phyloP scores from a whole-genome alignment of 2,113 vertebrate species.

The Chunga burmeisteri region DNA sequence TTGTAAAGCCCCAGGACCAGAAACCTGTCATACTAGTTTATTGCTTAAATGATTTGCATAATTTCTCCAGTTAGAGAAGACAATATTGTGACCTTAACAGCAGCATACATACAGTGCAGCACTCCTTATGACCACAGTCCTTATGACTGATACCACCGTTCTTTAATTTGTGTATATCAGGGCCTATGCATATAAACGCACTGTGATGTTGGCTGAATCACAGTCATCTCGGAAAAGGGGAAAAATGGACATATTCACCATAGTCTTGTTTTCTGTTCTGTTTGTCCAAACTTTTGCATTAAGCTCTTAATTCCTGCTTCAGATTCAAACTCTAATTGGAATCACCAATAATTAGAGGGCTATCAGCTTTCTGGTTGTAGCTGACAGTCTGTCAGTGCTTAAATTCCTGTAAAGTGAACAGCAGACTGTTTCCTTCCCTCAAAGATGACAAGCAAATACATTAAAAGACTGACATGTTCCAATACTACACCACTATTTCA shows the following conservation, averaged over 20 bases:
- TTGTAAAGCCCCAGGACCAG: neutral
- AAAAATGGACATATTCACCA: neutral
- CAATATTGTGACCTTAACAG: neutral
- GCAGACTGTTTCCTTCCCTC: neutral
- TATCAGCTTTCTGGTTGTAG: neutral
- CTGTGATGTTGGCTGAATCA: neutral
- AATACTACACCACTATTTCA: neutral
- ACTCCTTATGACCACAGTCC: neutral
- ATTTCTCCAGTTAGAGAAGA: neutral
- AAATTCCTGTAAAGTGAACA: neutral
- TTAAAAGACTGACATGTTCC: neutral
- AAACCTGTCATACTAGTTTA: neutral
- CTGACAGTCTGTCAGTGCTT: neutral
- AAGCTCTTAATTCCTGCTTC: neutral
- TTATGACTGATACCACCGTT: fast-evolving
- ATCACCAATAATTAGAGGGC: neutral
- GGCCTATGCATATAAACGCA: neutral
- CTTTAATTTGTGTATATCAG: neutral
- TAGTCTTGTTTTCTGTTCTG: neutral
- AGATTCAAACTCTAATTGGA: neutral
- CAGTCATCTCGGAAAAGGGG: neutral
- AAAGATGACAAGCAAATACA: neutral
- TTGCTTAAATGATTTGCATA: neutral
- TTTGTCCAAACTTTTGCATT: neutral
- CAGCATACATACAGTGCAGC: fast-evolving